Conservation (phyloP, 2,888 invertebrate species). For the Priocnemis perturbator region DNA sequence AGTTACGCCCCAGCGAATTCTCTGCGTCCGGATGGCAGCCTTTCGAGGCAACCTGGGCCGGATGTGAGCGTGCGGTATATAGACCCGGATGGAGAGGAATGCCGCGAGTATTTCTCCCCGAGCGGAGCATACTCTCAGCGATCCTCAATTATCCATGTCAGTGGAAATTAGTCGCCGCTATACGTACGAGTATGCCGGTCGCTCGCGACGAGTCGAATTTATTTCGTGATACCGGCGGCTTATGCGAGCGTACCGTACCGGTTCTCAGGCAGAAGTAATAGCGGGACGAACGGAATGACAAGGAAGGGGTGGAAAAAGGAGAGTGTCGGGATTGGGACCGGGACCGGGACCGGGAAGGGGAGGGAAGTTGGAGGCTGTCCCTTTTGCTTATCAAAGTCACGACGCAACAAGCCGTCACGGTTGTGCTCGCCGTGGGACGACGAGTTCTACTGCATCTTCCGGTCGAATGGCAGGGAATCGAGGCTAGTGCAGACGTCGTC, state of each 20-base stretch:
- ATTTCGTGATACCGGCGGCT: constrained; percentile 18
- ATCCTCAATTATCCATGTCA: constrained; percentile 48
- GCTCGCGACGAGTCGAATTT: constrained; percentile 32
- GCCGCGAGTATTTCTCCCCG: no score
- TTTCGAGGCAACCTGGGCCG: no score
- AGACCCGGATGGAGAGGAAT: no score
- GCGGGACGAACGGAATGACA: not conserved
- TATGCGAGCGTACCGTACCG: constrained; percentile 6
- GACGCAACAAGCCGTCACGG: constrained; percentile 1
- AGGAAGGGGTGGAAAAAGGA: not conserved
- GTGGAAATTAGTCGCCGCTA: constrained; percentile 41
- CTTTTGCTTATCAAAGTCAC: constrained; percentile 6
- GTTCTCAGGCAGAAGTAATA: no score
- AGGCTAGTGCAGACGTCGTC: not conserved
- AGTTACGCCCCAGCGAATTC: no score
- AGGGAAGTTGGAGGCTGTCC: not conserved
- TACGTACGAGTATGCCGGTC: not conserved
- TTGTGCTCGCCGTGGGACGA: not conserved
- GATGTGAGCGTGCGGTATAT: no score
- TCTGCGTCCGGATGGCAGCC: no score
- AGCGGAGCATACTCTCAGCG: not conserved
- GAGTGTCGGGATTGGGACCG: not conserved
- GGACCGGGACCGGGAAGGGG: not conserved
- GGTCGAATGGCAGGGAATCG: not conserved
- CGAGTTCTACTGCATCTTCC: not conserved